phyloP scores from a whole-genome alignment of 2,113 vertebrate genomes.

The Hystrix cristata region DNA sequence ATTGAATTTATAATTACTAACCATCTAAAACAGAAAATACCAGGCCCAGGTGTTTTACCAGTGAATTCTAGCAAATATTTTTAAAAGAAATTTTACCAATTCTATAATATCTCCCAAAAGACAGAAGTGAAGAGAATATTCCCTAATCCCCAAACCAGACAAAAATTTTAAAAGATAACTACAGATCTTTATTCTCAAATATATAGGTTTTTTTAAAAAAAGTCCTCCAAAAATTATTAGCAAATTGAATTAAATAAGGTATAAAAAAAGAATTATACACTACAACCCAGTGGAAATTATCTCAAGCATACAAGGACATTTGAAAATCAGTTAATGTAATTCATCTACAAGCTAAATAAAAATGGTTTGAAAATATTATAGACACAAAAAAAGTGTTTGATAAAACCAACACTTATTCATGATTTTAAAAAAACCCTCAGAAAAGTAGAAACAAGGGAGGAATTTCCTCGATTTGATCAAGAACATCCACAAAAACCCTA shows the following conservation, averaged over 20 bases:
- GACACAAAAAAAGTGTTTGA: neutral
- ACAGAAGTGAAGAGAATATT: neutral
- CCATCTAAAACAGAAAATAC: neutral
- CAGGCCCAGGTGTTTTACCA: neutral
- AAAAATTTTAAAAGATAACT: neutral
- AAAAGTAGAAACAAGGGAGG: neutral
- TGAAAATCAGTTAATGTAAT: neutral
- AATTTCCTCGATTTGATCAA: neutral
- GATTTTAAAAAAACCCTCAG: neutral
- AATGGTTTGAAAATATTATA: neutral
- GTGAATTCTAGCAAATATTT: neutral
- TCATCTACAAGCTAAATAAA: neutral
- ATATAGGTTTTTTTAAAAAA: neutral
- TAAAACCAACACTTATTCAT: neutral
- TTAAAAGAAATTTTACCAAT: neutral
- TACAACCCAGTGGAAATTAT: neutral
- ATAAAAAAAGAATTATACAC: neutral
- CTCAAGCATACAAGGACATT: neutral
- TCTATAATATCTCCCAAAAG: neutral
- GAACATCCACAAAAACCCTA: neutral
- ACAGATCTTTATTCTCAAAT: neutral
- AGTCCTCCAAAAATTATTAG: neutral
- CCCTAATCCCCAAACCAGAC: neutral
- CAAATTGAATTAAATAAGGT: neutral
- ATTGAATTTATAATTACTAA: neutral